Evolutionary conservation across 2,888 invertebrate genomes (phyloP), one percentile per base, ranked within the genome.

Genomic region (Eulithis prunata): DNA sequence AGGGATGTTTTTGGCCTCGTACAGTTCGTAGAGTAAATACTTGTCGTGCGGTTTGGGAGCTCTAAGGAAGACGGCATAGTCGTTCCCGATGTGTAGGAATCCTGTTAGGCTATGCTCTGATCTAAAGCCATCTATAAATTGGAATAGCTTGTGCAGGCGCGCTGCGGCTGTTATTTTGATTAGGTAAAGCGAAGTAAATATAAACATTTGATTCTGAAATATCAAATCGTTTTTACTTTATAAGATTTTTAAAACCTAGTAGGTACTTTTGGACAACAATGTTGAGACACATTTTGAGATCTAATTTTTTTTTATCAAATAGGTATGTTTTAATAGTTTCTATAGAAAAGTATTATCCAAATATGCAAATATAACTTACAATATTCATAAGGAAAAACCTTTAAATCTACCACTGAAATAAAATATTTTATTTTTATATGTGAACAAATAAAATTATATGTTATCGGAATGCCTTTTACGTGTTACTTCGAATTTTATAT

Each of bases 121-220:
- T 76, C 75, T 84, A 70, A 69, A 85, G 1, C 90, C 91, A 38
- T 91, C 90, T n/a, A 91, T 57, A 46, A 80, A 87, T 73, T 89
- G 87, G 64, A 92, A 91, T 5, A 91, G 66, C 45, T 82, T 89
- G 69, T 89, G 80, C 0, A 92, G 84, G n/a, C 91, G 86, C 0
- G 88, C 84, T 6, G 84, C 78, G 4, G 69, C 62, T 10, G 78
- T 66, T 57, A 64, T 14, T 12, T 77, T 54, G 12, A 78, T 62
- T 7, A 78, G 21, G 13, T 76, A 71, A 10, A 68, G 49, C 4
- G 52, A 45, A 6, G 74, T 54, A 4, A 82, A 47, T 28, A 76
- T 36, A 43, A 74, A 54, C 43, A 78, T 62, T 45, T 64, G 68
- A 14, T 70, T 73, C 87, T 87, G 79, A 69, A 84, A 85, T 5